Percentiles rank a stretch among this genome's conserved stretches.
phyloP scores from a whole-genome alignment of 2,797 vertebrate genomes.

The Calcarius lapponicus region DNA sequence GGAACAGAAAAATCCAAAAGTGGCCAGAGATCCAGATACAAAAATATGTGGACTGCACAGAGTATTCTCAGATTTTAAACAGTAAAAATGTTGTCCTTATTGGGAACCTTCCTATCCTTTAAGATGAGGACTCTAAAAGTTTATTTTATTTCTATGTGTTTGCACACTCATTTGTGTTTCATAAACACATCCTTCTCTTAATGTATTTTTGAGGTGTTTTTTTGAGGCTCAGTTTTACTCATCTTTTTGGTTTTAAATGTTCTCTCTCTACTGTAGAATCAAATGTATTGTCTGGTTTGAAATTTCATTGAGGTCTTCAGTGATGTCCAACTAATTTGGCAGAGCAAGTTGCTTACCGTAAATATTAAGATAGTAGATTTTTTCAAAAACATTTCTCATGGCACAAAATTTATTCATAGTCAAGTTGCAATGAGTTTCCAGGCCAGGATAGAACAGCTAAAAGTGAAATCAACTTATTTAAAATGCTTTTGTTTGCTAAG shows the following conservation, averaged over 20 bases:
- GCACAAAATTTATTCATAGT: background rate
- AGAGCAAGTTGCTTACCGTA: background rate
- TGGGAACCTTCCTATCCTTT: background rate
- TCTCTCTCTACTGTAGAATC: background rate
- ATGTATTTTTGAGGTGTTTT: rapidly evolving
- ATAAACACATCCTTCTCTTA: background rate
- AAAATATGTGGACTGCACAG: background rate
- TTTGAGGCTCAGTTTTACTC: background rate
- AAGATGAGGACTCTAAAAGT: background rate
- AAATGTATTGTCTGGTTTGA: background rate
- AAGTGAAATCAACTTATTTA: background rate
- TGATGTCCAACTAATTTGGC: background rate
- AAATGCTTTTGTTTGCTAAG: background rate
- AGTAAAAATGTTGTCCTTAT: background rate
- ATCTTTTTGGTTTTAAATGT: background rate
- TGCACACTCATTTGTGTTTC: background rate
- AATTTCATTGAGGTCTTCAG: background rate
- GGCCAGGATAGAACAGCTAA: background rate
- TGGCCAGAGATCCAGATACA: background rate
- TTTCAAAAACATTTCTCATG: background rate
- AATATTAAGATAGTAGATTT: background rate
- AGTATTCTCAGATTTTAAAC: background rate
- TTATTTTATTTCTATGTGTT: background rate
- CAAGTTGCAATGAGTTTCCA: background rate
- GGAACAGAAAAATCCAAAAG: background rate